Evolutionary conservation across 2,797 vertebrate species (phyloP).

Genomic region (Rhodeus uyekii): DNA sequence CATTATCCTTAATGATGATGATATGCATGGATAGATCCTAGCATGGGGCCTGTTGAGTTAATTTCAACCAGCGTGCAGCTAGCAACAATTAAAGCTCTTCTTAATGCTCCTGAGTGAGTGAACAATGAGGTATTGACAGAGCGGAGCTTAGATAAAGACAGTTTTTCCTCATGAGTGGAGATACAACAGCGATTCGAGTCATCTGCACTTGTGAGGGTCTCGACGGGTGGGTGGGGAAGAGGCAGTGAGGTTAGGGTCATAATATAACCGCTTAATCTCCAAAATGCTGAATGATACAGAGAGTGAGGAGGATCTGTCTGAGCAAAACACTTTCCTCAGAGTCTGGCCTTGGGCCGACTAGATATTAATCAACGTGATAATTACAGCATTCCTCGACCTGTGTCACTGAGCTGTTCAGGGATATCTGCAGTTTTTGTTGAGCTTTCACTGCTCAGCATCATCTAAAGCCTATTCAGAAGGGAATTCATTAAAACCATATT

Average conservation of each 20-base stretch:
- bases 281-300: slow-evolving; percentile 68
- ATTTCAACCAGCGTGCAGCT: neutral
- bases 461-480: neutral
- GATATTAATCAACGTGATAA: slow-evolving; percentile 81
- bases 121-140: slow-evolving; percentile 28
- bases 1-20: slow-evolving; percentile 8
- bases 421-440: slow-evolving; percentile 50
- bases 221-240: slow-evolving; percentile 37
- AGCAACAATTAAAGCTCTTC: slow-evolving; percentile 14
- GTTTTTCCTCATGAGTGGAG: slow-evolving; percentile 1
- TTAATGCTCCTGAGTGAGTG: slow-evolving; percentile 13
- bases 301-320: slow-evolving; percentile 60
- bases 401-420: slow-evolving; percentile 59
- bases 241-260: neutral
- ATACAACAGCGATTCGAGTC: slow-evolving; percentile 23
- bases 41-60: neutral
- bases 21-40: neutral
- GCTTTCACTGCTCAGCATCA: neutral
- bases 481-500: neutral
- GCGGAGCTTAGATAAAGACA: slow-evolving; percentile 16
- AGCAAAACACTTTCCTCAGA: slow-evolving; percentile 75
- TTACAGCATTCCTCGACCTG: slow-evolving; percentile 74
- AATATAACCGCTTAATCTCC: slow-evolving; percentile 13
- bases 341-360: slow-evolving; percentile 76
- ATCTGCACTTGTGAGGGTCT: slow-evolving; percentile 37